Conservation (phyloP, 1,140 invertebrate species). For the Drosophila nikananu region DNA sequence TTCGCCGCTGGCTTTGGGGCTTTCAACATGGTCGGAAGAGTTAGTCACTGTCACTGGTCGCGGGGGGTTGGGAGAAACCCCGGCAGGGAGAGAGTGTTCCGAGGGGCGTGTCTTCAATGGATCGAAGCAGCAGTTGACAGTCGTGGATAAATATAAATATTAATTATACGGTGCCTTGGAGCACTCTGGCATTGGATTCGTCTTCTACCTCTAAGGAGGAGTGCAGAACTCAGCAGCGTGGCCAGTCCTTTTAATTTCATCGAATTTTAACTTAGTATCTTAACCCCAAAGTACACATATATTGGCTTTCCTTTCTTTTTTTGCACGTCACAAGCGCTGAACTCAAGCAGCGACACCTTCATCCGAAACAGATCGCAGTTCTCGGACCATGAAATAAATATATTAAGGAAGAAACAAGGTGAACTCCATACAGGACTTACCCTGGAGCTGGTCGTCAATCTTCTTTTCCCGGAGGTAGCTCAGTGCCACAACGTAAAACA, state of each 20-base stretch:
- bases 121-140: neutral
- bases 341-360: too few relatives aligned
- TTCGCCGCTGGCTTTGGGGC: neutral
- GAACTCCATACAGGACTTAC: too few relatives aligned
- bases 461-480: too few relatives aligned
- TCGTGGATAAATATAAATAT: neutral
- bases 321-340: too few relatives aligned
- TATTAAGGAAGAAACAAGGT: too few relatives aligned
- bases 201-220: neutral
- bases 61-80: neutral
- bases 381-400: too few relatives aligned
- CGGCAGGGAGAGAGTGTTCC: neutral
- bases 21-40: conserved; percentile 3
- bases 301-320: too few relatives aligned
- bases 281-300: too few relatives aligned
- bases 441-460: too few relatives aligned
- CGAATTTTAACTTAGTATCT: too few relatives aligned
- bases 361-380: too few relatives aligned
- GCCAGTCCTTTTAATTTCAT: neutral
- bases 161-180: neutral
- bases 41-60: conserved; percentile 16
- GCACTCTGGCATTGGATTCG: neutral
- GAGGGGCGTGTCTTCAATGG: neutral
- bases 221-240: neutral
- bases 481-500: too few relatives aligned